Evolutionary conservation across 2,113 vertebrate species (phyloP).

Genomic region (Menura novaehollandiae): DNA sequence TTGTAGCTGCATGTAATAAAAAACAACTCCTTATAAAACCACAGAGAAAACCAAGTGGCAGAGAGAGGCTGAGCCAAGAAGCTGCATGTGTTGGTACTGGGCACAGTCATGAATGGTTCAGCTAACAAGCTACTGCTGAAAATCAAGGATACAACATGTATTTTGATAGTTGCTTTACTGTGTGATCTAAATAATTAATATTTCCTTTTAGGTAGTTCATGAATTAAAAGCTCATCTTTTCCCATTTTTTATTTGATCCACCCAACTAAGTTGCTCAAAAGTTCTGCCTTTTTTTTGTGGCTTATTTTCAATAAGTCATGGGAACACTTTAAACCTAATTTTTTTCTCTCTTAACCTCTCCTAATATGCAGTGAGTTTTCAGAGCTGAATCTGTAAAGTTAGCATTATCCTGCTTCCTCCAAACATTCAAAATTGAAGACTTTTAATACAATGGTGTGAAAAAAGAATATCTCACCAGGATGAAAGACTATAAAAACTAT

Average conservation of each 20-base stretch:
- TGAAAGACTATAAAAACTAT: neutral
- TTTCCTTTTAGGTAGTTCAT: neutral
- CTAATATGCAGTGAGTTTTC: neutral
- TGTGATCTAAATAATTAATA: neutral
- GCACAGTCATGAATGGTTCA: neutral
- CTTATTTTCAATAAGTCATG: neutral
- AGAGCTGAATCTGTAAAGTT: neutral
- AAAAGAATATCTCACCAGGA: neutral
- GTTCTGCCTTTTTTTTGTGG: neutral
- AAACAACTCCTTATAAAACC: constrained; percentile 38
- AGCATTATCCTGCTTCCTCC: neutral
- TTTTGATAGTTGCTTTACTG: neutral
- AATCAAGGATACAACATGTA: neutral
- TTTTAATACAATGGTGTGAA: neutral
- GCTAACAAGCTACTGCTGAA: neutral
- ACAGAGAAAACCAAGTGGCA: constrained; percentile 2
- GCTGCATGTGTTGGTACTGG: neutral
- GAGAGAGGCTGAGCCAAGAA: constrained; percentile 9
- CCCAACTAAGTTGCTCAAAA: neutral
- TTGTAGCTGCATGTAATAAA: constrained; percentile 57
- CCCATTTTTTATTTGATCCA: neutral
- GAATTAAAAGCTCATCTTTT: neutral
- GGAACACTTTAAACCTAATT: neutral
- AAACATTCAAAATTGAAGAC: neutral
- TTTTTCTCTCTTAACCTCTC: neutral